Conservation (phyloP, 2,888 invertebrate genomes). For the Plusia festucae region DNA sequence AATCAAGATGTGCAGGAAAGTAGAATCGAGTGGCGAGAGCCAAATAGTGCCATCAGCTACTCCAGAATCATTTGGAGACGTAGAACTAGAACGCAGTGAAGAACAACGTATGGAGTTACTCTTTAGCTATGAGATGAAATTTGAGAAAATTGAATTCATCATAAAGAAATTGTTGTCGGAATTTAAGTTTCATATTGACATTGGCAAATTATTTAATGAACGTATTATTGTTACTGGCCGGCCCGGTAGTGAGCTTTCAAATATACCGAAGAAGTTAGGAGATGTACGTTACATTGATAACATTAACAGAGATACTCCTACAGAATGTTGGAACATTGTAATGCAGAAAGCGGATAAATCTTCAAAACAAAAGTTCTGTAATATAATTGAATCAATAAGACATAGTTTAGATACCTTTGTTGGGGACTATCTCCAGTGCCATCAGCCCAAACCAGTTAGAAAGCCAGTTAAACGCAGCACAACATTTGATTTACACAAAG, state of each 20-base stretch:
- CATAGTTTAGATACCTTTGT: constrained; percentile 74
- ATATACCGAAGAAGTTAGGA: constrained; percentile 63
- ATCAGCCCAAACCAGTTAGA: constrained; percentile 38
- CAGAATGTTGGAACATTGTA: constrained; percentile 77
- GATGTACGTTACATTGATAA: constrained; percentile 66
- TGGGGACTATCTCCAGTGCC: constrained; percentile 64
- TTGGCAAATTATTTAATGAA: constrained; percentile 79
- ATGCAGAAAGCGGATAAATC: constrained; percentile 75
- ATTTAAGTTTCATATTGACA: constrained; percentile 83
- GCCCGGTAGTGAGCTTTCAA: constrained; percentile 63
- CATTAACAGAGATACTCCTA: constrained; percentile 66
- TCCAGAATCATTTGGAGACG: constrained; percentile 80
- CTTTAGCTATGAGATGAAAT: constrained; percentile 74
- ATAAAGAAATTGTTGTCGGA: constrained; percentile 77
- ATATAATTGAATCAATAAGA: constrained; percentile 75
- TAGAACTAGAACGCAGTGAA: constrained; percentile 80
- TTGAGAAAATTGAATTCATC: constrained; percentile 76
- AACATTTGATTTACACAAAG: constrained; percentile 65
- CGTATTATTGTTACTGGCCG: constrained; percentile 68
- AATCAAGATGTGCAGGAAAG: constrained; percentile 82
- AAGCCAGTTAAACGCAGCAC: constrained; percentile 49
- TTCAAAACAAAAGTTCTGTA: constrained; percentile 74
- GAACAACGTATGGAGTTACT: constrained; percentile 75
- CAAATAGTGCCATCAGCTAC: constrained; percentile 68
- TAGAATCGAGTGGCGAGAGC: constrained; percentile 59